Evolutionary conservation across 2,888 invertebrate genomes (phyloP).

Genomic region (Augochlorella aurata): DNA sequence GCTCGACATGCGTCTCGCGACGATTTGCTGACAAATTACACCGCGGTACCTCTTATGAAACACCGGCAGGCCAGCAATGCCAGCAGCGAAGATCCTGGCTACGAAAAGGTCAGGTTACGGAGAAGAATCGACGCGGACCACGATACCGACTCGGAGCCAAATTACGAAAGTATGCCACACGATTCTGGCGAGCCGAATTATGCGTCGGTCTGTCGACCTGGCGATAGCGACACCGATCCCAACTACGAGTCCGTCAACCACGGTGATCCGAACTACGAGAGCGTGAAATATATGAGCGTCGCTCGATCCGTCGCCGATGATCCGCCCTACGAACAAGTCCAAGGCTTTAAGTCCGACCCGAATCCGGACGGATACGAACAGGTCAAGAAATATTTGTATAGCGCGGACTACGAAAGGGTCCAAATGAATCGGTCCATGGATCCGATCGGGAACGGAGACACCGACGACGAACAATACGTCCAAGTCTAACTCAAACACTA

Average conservation of each 20-base stretch:
- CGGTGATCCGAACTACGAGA: conserved; percentile 91
- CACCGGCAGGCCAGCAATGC: conserved; percentile 77
- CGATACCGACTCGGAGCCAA: conserved; percentile 86
- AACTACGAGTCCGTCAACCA: conserved; percentile 88
- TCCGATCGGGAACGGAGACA: conserved; percentile 70
- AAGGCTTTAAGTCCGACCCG: conserved; percentile 63
- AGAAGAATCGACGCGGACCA: conserved; percentile 76
- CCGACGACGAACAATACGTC: conserved; percentile 78
- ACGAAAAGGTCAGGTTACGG: conserved; percentile 83
- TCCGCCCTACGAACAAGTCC: conserved; percentile 82
- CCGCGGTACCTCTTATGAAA: conserved; percentile 74
- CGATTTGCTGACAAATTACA: conserved; percentile 71
- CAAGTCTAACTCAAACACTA: conserved; percentile 71
- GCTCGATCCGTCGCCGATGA: conserved; percentile 83
- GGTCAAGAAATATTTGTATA: conserved; percentile 61
- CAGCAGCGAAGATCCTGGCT: conserved; percentile 82
- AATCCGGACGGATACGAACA: conserved; percentile 73
- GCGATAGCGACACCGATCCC: conserved; percentile 89
- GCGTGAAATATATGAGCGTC: conserved; percentile 88
- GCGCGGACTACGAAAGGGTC: conserved; percentile 70
- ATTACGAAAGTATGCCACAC: conserved; percentile 89
- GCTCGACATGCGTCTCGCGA: conserved; percentile 59
- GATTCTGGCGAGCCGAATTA: conserved; percentile 84
- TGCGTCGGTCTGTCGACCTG: conserved; percentile 83
- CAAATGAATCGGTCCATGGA: conserved; percentile 51